A percentile compares a stretch with the other conserved stretches of the same genome.
Evolutionary conservation across 1,140 invertebrate species (phyloP).

Genomic region (Dendrolimus kikuchii): DNA sequence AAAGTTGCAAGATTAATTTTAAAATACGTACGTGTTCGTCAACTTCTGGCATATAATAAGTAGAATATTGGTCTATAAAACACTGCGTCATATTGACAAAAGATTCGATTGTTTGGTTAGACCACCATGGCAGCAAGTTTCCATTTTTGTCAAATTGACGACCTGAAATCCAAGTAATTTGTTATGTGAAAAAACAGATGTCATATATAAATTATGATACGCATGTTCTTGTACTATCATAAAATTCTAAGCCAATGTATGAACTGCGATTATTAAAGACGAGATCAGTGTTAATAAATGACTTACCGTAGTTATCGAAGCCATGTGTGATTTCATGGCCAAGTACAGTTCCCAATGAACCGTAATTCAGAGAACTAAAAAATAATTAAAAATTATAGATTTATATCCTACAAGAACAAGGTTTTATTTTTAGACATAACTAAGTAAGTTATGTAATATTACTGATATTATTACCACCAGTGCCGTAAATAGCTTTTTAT

Average conservation of each 20-base stretch:
- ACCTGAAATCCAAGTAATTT: slow-evolving; percentile 50
- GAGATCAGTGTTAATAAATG: neutral
- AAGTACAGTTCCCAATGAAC: slow-evolving; percentile 84
- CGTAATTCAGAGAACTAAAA: slow-evolving; percentile 86
- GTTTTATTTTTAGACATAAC: too few species aligned
- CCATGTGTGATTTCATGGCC: slow-evolving; percentile 91
- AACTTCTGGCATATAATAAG: slow-evolving; percentile 78
- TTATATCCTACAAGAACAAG: too few species aligned
- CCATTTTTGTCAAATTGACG: slow-evolving; percentile 82
- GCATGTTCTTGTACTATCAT: too few species aligned
- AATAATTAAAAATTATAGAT: neutral
- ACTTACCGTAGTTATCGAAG: slow-evolving; percentile 83
- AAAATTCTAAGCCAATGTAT: neutral
- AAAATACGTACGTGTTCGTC: slow-evolving; percentile 70
- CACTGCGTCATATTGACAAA: slow-evolving; percentile 85
- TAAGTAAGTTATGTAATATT: too few species aligned
- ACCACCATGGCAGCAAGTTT: slow-evolving; percentile 90
- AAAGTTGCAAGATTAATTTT: neutral
- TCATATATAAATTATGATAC: too few species aligned
- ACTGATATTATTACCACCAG: too few species aligned
- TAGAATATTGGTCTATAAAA: slow-evolving; percentile 91
- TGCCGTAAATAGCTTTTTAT: too few species aligned
- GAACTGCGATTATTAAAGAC: neutral
- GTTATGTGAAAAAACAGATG: slow-evolving; percentile 5
- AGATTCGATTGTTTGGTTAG: slow-evolving; percentile 77